These are phyloP conservation scores for Cynocephalus volans DNA, from an alignment of 2,113 vertebrate genomes.

Conservation along the genomic window DNA sequence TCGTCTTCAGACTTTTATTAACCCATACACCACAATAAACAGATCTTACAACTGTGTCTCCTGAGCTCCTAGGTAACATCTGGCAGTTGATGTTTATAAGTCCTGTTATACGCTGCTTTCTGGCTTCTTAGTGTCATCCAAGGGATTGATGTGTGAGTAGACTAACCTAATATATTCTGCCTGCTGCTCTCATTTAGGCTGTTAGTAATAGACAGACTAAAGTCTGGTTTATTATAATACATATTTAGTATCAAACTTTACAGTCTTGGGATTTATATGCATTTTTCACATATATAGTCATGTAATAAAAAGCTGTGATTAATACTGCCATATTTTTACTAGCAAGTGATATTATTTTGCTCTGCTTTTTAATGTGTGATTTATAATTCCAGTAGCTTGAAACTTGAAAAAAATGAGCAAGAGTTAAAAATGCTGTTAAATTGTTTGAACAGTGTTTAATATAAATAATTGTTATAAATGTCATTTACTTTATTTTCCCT, in stretches of 20 bases:
- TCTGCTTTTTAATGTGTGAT: background rate
- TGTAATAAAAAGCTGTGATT: background rate
- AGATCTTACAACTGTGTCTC: constrained; percentile 81
- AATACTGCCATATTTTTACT: background rate
- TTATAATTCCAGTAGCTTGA: background rate
- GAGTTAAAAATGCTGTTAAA: background rate
- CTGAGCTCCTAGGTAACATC: constrained; percentile 85
- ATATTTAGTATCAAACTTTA: background rate
- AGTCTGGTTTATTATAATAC: background rate
- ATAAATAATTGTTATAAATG: background rate
- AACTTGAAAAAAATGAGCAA: background rate
- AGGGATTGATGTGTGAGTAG: constrained; percentile 80
- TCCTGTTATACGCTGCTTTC: constrained; percentile 84
- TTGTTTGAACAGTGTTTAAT: background rate
- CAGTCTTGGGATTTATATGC: background rate
- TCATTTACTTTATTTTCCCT: background rate
- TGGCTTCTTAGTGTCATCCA: constrained; percentile 80
- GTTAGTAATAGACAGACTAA: background rate
- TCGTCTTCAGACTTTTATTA: constrained; percentile 81
- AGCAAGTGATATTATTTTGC: background rate
- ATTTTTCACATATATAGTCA: background rate
- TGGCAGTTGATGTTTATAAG: constrained; percentile 85
- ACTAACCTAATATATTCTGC: constrained; percentile 68
- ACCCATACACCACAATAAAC: constrained; percentile 68
- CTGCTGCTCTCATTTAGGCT: constrained; percentile 66